Percentiles rank a stretch among this genome's conserved stretches.
Evolutionary conservation across 2,888 invertebrate genomes (phyloP).

Genomic region (Siphonodentalium dalli): DNA sequence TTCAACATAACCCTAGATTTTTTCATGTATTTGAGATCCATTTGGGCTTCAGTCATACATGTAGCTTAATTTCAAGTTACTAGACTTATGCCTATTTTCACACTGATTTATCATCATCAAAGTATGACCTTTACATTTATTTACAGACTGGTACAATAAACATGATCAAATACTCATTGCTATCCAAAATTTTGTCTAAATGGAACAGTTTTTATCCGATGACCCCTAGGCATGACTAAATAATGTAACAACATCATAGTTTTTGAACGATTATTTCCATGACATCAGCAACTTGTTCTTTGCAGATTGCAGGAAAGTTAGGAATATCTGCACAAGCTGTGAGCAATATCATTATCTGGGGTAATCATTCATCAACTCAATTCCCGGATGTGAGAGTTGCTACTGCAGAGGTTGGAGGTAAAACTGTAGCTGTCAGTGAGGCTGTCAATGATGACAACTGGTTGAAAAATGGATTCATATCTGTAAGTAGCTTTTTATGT

Average conservation of each 20-base stretch:
- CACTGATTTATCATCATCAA: no score
- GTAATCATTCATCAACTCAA: conserved; percentile 98
- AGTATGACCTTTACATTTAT: no score
- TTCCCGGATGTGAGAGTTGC: conserved; percentile 85
- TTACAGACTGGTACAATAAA: no score
- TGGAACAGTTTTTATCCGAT: no score
- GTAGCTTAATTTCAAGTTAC: no score
- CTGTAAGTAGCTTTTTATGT: conserved; percentile 65
- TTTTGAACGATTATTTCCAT: neutral
- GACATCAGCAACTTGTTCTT: conserved; percentile 2
- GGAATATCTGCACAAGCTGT: conserved; percentile 73
- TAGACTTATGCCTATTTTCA: no score
- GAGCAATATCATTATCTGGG: conserved; percentile 96
- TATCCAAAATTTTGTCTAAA: no score
- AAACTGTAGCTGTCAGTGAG: conserved; percentile 71
- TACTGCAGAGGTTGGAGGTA: conserved; percentile 52
- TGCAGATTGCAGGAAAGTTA: conserved; percentile 66
- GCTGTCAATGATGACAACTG: conserved; percentile 82
- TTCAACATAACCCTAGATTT: no score
- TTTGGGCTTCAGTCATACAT: no score
- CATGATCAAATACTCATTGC: no score
- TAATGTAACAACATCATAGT: neutral
- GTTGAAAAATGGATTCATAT: conserved; percentile 82
- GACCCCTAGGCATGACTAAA: no score
- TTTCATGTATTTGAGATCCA: no score